Conservation (phyloP, 2,888 invertebrate species). For the Coelogynopora nodosa region DNA sequence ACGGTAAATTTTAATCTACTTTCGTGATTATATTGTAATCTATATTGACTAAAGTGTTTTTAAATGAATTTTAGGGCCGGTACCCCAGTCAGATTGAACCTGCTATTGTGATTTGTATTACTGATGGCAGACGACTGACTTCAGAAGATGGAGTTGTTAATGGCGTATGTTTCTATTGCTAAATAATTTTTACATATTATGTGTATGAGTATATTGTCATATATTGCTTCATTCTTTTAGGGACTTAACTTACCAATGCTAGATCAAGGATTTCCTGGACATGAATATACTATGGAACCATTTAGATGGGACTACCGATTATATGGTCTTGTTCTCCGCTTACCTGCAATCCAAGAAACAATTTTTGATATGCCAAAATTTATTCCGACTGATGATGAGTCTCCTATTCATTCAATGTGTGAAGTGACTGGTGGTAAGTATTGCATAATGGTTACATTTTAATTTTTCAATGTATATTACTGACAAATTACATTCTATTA, state of each 20-base stretch:
- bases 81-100: conserved; percentile 95
- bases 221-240: background rate
- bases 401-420: conserved; percentile 94
- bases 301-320: conserved; percentile 98
- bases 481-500: conserved; percentile 26
- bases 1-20: too few species aligned
- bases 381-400: conserved; percentile 84
- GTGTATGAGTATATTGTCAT: too few species aligned
- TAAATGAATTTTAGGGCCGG: conserved; percentile 71
- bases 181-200: background rate
- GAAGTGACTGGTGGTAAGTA: conserved; percentile 86
- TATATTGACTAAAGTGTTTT: too few species aligned
- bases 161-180: background rate
- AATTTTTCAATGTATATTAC: conserved; percentile 21
- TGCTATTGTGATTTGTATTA: conserved; percentile 91
- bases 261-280: conserved; percentile 74
- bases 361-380: conserved; percentile 65
- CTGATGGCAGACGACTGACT: conserved; percentile 91
- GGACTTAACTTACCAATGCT: conserved; percentile 39
- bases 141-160: conserved; percentile 64
- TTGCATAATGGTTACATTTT: background rate
- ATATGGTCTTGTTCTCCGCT: conserved; percentile 84
- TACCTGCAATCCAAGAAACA: conserved; percentile 77
- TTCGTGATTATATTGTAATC: background rate
- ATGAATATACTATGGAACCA: conserved; percentile 94